Conservation (phyloP, 2,797 vertebrate species). For the Acestrorhynchus altus region DNA sequence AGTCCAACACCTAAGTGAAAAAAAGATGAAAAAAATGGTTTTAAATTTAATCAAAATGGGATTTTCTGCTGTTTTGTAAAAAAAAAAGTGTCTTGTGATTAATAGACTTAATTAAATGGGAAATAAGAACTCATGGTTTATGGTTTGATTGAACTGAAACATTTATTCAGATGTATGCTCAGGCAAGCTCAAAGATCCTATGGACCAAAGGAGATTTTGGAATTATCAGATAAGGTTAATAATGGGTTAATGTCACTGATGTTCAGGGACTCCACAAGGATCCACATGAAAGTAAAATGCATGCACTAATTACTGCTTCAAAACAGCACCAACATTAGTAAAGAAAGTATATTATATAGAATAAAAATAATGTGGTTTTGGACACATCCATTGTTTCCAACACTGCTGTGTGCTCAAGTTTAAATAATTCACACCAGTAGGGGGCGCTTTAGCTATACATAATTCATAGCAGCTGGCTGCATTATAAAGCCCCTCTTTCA, state of each 20-base stretch:
- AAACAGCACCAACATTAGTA: neutral
- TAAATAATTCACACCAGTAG: conserved; percentile 80
- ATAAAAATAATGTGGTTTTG: neutral
- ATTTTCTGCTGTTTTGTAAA: neutral
- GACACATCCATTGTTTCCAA: neutral
- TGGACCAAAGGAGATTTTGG: neutral
- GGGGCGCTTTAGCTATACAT: conserved; percentile 94
- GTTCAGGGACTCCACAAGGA: neutral
- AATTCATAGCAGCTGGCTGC: conserved; percentile 70
- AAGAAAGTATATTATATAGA: neutral
- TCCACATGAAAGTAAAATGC: neutral
- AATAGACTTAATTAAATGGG: too few species aligned
- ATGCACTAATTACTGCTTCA: too few species aligned
- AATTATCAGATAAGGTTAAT: neutral
- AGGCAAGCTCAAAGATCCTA: neutral
- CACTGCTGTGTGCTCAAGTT: neutral
- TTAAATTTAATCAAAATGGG: too few species aligned
- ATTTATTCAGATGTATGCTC: neutral
- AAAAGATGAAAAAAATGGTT: too few species aligned
- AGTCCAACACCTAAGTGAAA: too few species aligned
- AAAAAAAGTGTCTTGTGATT: neutral
- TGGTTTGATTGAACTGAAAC: neutral
- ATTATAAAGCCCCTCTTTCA: conserved; percentile 59
- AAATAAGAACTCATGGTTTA: too few species aligned
- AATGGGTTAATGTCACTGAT: neutral